Evolutionary conservation across 2,888 invertebrate genomes (phyloP).

Genomic region (Synergus gifuensis): DNA sequence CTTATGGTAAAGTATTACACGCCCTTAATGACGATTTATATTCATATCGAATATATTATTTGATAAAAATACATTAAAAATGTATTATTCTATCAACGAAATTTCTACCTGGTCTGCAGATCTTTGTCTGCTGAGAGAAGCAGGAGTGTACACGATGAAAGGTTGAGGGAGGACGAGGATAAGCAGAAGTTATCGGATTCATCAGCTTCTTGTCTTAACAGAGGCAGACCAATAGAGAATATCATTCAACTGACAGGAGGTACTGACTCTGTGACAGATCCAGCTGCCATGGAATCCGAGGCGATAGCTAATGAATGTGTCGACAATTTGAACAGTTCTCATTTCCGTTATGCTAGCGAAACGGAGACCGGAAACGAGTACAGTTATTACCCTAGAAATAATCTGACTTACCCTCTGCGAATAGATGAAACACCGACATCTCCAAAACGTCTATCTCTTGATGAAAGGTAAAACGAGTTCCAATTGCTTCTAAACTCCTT

Average conservation of each 20-base stretch:
- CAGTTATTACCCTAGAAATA: constrained; percentile 71
- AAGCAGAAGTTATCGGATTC: constrained; percentile 56
- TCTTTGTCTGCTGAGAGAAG: constrained; percentile 60
- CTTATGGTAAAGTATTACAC: no score
- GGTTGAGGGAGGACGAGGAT: constrained; percentile 59
- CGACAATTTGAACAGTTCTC: constrained; percentile 54
- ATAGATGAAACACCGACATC: constrained; percentile 75
- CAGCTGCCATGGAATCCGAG: constrained; percentile 57
- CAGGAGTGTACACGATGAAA: constrained; percentile 55
- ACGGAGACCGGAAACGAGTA: constrained; percentile 67
- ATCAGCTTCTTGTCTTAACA: constrained; percentile 50
- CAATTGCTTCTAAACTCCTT: constrained; percentile 5
- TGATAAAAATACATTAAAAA: neutral
- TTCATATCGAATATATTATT: no score
- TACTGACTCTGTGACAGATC: constrained; percentile 51
- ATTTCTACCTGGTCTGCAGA: constrained; percentile 49
- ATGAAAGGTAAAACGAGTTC: constrained; percentile 77
- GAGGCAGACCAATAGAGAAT: constrained; percentile 71
- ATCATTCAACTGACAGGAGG: constrained; percentile 70
- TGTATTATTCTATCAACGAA: neutral
- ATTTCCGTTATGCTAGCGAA: constrained; percentile 67
- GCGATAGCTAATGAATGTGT: constrained; percentile 55
- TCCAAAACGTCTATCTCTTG: constrained; percentile 81
- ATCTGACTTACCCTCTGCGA: constrained; percentile 75
- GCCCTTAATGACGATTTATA: no score